Evolutionary conservation across 2,113 vertebrate genomes (phyloP).

Genomic region (Aptenodytes forsteri): DNA sequence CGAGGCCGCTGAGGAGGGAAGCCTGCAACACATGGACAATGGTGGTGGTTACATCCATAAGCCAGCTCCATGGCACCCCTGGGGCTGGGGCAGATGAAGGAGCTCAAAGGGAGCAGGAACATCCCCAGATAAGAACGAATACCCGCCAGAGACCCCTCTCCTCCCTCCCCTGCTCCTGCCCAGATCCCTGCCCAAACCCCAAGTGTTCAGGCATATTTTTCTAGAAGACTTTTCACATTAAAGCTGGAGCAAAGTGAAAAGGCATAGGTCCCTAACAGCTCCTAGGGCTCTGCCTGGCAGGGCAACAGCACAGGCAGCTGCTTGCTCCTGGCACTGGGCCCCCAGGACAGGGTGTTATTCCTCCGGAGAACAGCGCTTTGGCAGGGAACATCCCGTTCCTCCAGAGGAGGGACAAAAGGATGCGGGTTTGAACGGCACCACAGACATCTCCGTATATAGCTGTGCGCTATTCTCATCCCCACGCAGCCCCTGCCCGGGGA

Average conservation of each 20-base stretch:
- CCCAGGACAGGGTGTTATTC: neutral
- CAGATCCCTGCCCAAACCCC: neutral
- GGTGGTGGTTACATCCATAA: neutral
- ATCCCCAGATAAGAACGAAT: neutral
- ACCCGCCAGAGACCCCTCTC: neutral
- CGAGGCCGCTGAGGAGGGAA: neutral
- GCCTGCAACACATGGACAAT: accelerated
- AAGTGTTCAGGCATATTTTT: neutral
- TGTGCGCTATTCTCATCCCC: neutral
- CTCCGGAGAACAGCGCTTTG: neutral
- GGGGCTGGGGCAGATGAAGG: neutral
- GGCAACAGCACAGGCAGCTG: neutral
- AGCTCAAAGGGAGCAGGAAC: neutral
- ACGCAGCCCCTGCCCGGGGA: neutral
- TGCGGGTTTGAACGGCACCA: accelerated
- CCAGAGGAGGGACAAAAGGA: neutral
- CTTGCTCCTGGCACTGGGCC: neutral
- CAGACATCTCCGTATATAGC: neutral
- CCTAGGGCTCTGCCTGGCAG: neutral
- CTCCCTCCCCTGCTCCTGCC: neutral
- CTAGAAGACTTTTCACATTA: neutral
- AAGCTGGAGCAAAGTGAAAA: neutral
- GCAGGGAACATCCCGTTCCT: neutral
- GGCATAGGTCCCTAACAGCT: neutral
- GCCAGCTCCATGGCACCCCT: neutral